These are phyloP conservation scores for Cephus rjabovi DNA, from an alignment of 2,888 invertebrate genomes.

Conservation along the genomic window DNA sequence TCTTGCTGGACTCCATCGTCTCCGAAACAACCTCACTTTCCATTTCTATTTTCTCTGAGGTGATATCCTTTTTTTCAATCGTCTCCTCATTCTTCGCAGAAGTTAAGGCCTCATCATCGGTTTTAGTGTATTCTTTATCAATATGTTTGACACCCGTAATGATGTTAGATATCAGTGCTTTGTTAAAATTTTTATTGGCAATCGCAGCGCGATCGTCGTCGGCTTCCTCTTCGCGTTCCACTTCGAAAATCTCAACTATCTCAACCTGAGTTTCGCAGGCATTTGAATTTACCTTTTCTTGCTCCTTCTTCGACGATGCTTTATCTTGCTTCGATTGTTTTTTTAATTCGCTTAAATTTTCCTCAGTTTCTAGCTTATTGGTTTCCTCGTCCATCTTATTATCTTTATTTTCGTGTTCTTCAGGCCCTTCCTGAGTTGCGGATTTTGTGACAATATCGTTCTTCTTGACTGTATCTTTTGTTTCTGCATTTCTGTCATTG, in stretches of 20 bases:
- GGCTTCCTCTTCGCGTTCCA: slow-evolving; percentile 44
- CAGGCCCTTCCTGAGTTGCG: background rate
- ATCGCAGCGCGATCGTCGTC: slow-evolving; percentile 9
- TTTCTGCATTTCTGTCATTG: slow-evolving; percentile 35
- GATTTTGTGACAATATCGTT: background rate
- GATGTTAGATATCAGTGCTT: slow-evolving; percentile 8
- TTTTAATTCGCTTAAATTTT: background rate
- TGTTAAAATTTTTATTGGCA: slow-evolving; percentile 15
- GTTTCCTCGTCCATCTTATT: slow-evolving; percentile 19
- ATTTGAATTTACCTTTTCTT: slow-evolving; percentile 20
- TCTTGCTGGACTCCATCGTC: background rate
- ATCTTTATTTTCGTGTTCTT: slow-evolving; percentile 6
- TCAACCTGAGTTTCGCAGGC: slow-evolving; percentile 47
- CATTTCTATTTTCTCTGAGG: background rate
- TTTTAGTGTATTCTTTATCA: background rate
- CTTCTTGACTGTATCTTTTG: slow-evolving; percentile 18
- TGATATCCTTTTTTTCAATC: background rate
- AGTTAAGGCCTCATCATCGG: background rate
- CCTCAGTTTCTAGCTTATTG: slow-evolving; percentile 20
- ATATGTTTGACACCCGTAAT: background rate
- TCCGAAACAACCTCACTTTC: background rate
- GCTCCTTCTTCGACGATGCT: background rate
- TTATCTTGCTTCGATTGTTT: background rate
- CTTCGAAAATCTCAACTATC: slow-evolving; percentile 58
- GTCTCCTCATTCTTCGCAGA: background rate